These are phyloP conservation scores for Ormyrus thymus DNA, from an alignment of 2,888 invertebrate genomes.

Conservation along the genomic window DNA sequence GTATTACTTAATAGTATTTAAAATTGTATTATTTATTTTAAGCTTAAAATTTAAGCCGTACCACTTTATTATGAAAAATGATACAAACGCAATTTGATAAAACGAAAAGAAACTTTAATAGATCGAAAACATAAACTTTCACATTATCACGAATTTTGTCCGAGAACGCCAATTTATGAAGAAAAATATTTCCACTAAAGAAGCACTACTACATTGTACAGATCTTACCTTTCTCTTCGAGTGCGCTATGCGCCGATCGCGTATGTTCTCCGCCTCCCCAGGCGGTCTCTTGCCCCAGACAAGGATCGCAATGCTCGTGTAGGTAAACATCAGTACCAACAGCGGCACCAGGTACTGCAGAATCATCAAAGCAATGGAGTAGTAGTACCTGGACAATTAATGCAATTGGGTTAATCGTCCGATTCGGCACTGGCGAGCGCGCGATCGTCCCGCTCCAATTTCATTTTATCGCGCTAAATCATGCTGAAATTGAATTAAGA, in stretches of 20 bases:
- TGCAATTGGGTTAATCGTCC: conserved; percentile 33
- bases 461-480: not conserved
- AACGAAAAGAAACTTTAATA: too few relatives aligned
- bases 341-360: conserved; percentile 91
- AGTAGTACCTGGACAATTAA: conserved; percentile 77
- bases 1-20: too few relatives aligned
- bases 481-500: conserved; percentile 30
- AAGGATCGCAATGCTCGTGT: conserved; percentile 88
- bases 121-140: too few relatives aligned
- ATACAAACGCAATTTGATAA: too few relatives aligned
- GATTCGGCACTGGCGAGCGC: not conserved
- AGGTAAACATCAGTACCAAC: conserved; percentile 87
- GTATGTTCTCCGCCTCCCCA: conserved; percentile 89
- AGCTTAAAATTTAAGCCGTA: too few relatives aligned
- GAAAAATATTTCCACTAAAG: too few relatives aligned
- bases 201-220: too few relatives aligned
- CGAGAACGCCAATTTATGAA: too few relatives aligned
- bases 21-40: too few relatives aligned
- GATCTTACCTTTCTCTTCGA: conserved; percentile 90
- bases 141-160: too few relatives aligned
- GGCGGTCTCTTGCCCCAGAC: conserved; percentile 93
- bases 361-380: conserved; percentile 85
- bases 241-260: conserved; percentile 89
- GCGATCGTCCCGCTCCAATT: not conserved
- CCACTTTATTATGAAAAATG: too few relatives aligned